Conservation (phyloP, 1,140 invertebrate genomes). For the Panulirus ornatus region DNA sequence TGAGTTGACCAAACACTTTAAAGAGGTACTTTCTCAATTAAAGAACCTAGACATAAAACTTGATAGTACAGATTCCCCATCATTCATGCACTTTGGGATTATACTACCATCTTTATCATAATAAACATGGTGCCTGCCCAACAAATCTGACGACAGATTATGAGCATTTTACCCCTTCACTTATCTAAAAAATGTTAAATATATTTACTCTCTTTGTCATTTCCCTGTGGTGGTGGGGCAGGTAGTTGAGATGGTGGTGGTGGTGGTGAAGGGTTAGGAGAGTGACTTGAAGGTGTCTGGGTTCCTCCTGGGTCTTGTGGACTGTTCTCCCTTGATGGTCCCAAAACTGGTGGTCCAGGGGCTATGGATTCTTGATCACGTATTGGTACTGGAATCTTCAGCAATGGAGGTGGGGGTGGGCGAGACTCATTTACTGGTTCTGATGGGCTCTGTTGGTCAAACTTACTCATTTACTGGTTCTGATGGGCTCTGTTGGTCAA, state of each 20-base stretch:
- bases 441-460: conserved; percentile 23
- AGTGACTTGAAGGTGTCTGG: not conserved
- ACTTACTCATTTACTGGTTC: conserved; percentile 22
- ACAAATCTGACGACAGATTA: not conserved
- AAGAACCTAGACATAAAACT: not conserved
- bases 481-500: conserved; percentile 23
- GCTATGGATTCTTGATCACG: conserved; percentile 6
- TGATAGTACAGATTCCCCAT: not conserved
- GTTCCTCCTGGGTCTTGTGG: conserved; percentile 43
- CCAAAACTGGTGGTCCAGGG: not conserved
- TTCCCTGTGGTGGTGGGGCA: conserved; percentile 8
- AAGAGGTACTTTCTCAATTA: conserved; percentile 6
- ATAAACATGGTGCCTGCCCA: conserved; percentile 5
- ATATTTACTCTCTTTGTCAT: conserved; percentile 31
- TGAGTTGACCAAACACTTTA: conserved; percentile 39
- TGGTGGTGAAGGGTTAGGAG: not conserved
- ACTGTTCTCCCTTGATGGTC: not conserved
- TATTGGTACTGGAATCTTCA: conserved; percentile 50
- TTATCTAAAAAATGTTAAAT: conserved; percentile 55
- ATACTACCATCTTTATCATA: not conserved
- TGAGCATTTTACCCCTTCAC: conserved; percentile 9
- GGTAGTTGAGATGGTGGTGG: not conserved
- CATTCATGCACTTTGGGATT: not conserved
- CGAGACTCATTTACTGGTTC: conserved; percentile 36
- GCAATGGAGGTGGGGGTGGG: conserved; percentile 47